Percentiles rank a stretch among this genome's conserved stretches.
phyloP scores from a whole-genome alignment of 2,888 invertebrate genomes.

The Plagodis dolabraria region DNA sequence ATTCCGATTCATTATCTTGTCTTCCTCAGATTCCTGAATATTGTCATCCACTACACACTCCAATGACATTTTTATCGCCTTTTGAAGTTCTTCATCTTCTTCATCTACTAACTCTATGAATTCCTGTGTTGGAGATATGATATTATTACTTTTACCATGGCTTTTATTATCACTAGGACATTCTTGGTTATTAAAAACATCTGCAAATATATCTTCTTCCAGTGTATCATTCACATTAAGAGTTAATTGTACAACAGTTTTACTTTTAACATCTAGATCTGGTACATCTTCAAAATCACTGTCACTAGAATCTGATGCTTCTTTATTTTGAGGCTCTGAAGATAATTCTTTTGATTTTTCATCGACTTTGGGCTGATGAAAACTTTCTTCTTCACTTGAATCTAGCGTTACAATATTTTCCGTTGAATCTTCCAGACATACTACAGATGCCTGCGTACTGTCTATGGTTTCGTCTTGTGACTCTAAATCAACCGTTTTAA shows the following conservation, averaged over 20 bases:
- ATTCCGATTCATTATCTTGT: not conserved
- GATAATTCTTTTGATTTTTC: not conserved
- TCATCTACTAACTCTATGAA: conserved; percentile 11
- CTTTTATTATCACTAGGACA: conserved; percentile 13
- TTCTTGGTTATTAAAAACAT: conserved; percentile 80
- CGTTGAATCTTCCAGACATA: conserved; percentile 54
- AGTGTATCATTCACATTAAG: conserved; percentile 62
- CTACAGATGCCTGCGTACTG: conserved; percentile 58
- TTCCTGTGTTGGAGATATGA: conserved; percentile 3
- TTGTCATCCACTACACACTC: conserved; percentile 26
- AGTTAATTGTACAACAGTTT: conserved; percentile 77
- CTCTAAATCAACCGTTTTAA: conserved; percentile 19
- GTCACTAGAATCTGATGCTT: conserved; percentile 64
- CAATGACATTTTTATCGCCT: conserved; percentile 37
- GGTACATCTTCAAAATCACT: conserved; percentile 83
- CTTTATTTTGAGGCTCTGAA: conserved; percentile 11
- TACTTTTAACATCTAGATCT: conserved; percentile 58
- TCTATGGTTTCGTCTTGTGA: conserved; percentile 37
- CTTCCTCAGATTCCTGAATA: conserved; percentile 12
- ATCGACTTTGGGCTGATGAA: not conserved
- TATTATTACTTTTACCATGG: conserved; percentile 14
- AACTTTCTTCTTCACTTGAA: conserved; percentile 53
- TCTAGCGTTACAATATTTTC: conserved; percentile 61
- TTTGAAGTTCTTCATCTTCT: conserved; percentile 35
- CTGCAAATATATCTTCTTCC: conserved; percentile 89